Percentiles rank a stretch among this genome's conserved stretches.
phyloP scores from a whole-genome alignment of 2,888 invertebrate species.

The Erebia epiphron region DNA sequence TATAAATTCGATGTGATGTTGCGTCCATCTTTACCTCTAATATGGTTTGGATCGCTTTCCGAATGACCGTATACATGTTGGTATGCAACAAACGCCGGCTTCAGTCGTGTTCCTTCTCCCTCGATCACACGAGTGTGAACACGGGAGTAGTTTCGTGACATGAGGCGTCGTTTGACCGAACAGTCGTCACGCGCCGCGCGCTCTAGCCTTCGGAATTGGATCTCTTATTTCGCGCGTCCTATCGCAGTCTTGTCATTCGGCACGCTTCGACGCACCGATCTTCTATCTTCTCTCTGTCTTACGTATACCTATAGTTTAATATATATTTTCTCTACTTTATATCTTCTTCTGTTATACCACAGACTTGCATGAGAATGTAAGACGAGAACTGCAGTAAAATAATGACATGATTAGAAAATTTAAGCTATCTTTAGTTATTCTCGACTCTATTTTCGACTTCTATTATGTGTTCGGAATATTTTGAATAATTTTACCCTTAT shows the following conservation, averaged over 20 bases:
- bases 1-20: too few relatives aligned
- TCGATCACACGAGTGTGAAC: constrained; percentile 57
- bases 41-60: neutral
- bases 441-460: neutral
- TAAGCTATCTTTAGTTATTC: neutral
- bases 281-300: constrained; percentile 23
- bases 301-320: constrained; percentile 31
- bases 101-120: constrained; percentile 51
- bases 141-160: constrained; percentile 52
- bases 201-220: constrained; percentile 42
- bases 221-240: constrained; percentile 46
- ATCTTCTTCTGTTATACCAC: constrained; percentile 41
- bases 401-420: neutral
- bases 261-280: constrained; percentile 54
- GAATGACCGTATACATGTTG: neutral
- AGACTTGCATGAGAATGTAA: constrained; percentile 9
- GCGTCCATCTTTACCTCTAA: too few relatives aligned
- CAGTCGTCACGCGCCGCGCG: constrained; percentile 60
- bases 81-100: constrained; percentile 44
- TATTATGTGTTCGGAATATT: neutral
- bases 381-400: neutral
- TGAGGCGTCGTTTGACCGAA: constrained; percentile 51
- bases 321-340: constrained; percentile 50
- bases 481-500: neutral
- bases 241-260: constrained; percentile 44